Conservation (phyloP, 2,113 vertebrate species). For the Thalassarche chlororhynchos region DNA sequence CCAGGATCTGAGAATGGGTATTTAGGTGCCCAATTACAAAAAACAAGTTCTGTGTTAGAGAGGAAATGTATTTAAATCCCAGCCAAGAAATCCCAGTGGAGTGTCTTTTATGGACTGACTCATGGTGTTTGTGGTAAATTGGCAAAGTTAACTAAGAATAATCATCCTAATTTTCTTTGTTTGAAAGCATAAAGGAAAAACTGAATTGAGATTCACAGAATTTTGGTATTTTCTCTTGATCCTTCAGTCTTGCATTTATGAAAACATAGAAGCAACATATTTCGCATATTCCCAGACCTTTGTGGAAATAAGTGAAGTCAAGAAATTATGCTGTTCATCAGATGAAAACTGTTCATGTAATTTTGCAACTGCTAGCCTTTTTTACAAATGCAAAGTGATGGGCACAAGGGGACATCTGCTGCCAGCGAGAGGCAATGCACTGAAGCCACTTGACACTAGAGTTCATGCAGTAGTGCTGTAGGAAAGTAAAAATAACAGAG, state of each 20-base stretch:
- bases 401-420: conserved; percentile 2
- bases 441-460: background rate
- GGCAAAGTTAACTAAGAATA: background rate
- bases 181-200: background rate
- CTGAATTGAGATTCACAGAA: background rate
- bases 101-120: background rate
- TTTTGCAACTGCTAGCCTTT: background rate
- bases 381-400: background rate
- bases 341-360: background rate
- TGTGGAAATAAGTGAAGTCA: background rate
- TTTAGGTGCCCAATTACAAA: background rate
- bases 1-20: background rate
- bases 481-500: background rate
- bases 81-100: background rate
- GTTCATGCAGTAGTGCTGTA: background rate
- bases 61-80: background rate
- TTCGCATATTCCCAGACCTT: background rate
- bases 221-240: background rate
- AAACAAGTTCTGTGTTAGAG: background rate
- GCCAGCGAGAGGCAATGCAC: background rate
- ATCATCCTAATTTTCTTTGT: background rate
- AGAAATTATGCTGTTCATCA: background rate
- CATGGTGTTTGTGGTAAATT: background rate
- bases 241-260: background rate
- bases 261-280: background rate